Evolutionary conservation across 2,113 vertebrate genomes (phyloP), one percentile per base, ranked within the genome.

Genomic region (Turnix velox): DNA sequence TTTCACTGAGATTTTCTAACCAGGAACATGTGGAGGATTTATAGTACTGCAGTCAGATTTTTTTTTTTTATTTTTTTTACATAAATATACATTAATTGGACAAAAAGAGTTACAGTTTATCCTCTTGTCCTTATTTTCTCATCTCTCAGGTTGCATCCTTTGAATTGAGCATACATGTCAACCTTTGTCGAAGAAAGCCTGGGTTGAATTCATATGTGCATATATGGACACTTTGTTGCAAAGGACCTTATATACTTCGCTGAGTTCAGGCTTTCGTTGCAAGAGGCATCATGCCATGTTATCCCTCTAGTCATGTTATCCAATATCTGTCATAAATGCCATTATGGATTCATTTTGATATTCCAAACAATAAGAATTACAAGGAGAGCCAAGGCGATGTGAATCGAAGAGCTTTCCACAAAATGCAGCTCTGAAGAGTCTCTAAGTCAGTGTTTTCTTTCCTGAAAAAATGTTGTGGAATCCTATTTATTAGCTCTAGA

Each of bases 231-330:
- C 18, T 58, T 65, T 30, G 6, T 40, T 72, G 18, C 37, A 80
- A 84, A 31, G 16, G 28, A 31, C 13, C 33, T 88, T 37, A 30
- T 39, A 5, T 39, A 5, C 20, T 18, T n/a, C 2, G 2, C 23
- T 45, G 24, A 37, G 5, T 57, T 87, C 55, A 84, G 42, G 10
- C 13, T 84, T 5, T 73, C 7, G 1, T 77, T 45, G 12, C 42
- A 42, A 35, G 0, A 67, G 33, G 16, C 18, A 16, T 35, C 20
- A 15, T 14, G 12, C 31, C 67, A 45, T 0, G 0, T 54, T 81
- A 30, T 42, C 5, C 7, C 14, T 48, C 62, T 57, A 28, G 5
- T 35, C 61, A 40, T 10, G 23, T 69, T 49, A 77, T 25, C 49
- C 33, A 59, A 7, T 66, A 52, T 12, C 28, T 77, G 7, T 33